Base-by-base conservation (phyloP, 2,888 invertebrate genomes). In the Macrosoma leucophasiata region DNA sequence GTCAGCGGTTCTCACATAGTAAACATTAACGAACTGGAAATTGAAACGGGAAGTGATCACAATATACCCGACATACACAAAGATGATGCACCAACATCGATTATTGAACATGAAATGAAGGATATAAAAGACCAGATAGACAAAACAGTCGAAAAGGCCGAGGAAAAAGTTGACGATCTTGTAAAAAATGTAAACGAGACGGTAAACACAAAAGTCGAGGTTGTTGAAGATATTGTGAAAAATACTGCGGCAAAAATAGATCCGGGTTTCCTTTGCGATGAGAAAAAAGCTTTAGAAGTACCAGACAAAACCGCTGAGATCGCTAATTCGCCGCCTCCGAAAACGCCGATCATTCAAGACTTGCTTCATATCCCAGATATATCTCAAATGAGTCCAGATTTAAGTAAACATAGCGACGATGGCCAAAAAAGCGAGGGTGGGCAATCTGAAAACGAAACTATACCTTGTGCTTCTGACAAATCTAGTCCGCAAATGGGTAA, bases 1-100 rank as follows among this genome's bases (percentile, higher is more conserved):
- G 84, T 84, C 33, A 84, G 84, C 43, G 84, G 78, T 42, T 84
- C 84, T 15, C 84, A 84, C 43, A 84, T 85, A 38, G 74, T 82
- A 63, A 75, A 82, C 64, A 84, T 85, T 52, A 84, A 85, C 50
- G 84, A 84, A 64, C 73, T 84, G 60, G 77, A 75, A 40, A 62
- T 58, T 41, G 75, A 74, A 49, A 74, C 62, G 37, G 63, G 60
- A 41, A 73, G 69, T 48, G 65, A 62, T 48, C 72, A 73, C 46
- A 73, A 62, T 38, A 48, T 70, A 36, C 52, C 61, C 33, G 76
- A 78, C 37, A 55, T 74, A 45, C 66, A 60, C 37, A 63, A 60
- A 42, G 68, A 73, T 41, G 57, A 59, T 42, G 24, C 30, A 13
- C 15, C 22, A 55, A 41, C 29, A 47, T 58, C 29, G 50, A 55